Percentiles rank a stretch among this genome's conserved stretches.
Evolutionary conservation across 2,113 vertebrate species (phyloP).

Genomic region (Strigops habroptila): DNA sequence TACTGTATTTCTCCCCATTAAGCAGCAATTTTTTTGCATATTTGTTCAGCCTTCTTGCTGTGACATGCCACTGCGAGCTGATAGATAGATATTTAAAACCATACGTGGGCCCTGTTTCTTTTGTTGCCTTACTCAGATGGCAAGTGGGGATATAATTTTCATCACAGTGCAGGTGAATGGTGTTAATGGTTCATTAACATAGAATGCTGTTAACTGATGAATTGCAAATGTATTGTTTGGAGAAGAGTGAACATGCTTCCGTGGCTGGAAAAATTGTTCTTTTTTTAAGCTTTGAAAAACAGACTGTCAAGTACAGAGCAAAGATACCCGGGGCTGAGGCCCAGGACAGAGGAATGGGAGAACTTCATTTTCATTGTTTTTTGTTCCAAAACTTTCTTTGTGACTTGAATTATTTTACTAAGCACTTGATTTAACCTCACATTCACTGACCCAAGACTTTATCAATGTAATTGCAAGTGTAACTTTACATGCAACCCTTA

Average conservation of each 20-base stretch:
- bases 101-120: conserved; percentile 45
- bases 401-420: neutral
- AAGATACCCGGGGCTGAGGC: conserved; percentile 3
- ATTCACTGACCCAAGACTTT: neutral
- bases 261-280: neutral
- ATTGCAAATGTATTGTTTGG: conserved; percentile 12
- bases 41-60: conserved; percentile 68
- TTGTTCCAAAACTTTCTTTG: neutral
- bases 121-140: conserved; percentile 47
- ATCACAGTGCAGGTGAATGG: conserved; percentile 42
- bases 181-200: conserved; percentile 57
- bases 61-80: conserved; percentile 61
- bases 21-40: conserved; percentile 69
- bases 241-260: neutral
- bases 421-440: neutral
- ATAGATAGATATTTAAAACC: conserved; percentile 67
- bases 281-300: neutral
- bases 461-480: neutral
- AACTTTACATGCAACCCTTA: neutral
- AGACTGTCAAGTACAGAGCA: neutral
- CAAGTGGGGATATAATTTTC: conserved; percentile 48
- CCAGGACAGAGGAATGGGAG: neutral
- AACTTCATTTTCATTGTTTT: neutral
- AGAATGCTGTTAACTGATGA: conserved; percentile 30
- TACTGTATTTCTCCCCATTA: conserved; percentile 68